A percentile compares a stretch with the other conserved stretches of the same genome.
These are phyloP conservation scores for Leucoraja ocellata DNA, from an alignment of 2,797 vertebrate species.

Conservation along the genomic window DNA sequence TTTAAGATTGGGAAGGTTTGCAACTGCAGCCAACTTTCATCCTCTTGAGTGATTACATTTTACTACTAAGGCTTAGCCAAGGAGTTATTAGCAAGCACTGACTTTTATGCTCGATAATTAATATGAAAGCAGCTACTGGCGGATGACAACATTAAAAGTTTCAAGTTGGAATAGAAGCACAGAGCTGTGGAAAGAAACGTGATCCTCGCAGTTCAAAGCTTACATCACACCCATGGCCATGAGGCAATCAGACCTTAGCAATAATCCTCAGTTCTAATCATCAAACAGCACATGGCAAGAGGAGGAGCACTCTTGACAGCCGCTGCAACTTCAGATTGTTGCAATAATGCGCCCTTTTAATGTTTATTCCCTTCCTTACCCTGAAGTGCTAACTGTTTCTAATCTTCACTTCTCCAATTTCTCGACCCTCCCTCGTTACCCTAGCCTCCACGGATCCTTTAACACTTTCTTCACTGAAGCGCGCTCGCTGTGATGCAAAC, in stretches of 20 bases:
- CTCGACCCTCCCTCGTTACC: slow-evolving; percentile 50
- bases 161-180: background rate
- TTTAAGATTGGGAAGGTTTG: background rate
- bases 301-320: slow-evolving; percentile 20
- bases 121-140: slow-evolving; percentile 5
- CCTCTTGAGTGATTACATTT: slow-evolving; percentile 2
- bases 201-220: slow-evolving; percentile 32
- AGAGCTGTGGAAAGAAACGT: background rate
- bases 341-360: slow-evolving; percentile 24
- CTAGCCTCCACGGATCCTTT: slow-evolving; percentile 51
- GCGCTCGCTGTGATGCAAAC: slow-evolving; percentile 56
- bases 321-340: slow-evolving; percentile 15
- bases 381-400: slow-evolving; percentile 41
- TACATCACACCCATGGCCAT: background rate
- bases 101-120: slow-evolving; percentile 30
- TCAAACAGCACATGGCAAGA: slow-evolving; percentile 30
- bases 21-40: slow-evolving; percentile 20
- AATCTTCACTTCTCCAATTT: slow-evolving; percentile 52
- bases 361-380: slow-evolving; percentile 30
- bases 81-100: background rate
- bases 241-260: slow-evolving; percentile 16
- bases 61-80: background rate
- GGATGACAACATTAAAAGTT: slow-evolving; percentile 31
- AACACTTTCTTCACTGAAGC: slow-evolving; percentile 55
- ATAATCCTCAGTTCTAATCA: slow-evolving; percentile 19